A percentile compares a stretch with the other conserved stretches of the same genome.
phyloP scores from a whole-genome alignment of 2,888 invertebrate species.

The Endotricha flammealis region DNA sequence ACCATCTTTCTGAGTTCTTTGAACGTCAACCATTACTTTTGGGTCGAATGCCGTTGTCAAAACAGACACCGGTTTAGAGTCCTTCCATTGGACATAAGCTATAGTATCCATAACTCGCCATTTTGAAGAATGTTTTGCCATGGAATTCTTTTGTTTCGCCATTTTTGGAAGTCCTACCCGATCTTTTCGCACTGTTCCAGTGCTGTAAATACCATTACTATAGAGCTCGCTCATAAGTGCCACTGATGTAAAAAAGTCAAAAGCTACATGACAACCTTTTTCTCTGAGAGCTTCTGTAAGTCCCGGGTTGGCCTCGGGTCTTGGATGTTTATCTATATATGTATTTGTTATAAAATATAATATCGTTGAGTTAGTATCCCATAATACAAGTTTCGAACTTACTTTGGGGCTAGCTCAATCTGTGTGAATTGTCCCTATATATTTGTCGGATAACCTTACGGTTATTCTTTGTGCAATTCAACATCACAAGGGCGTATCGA shows the following conservation, averaged over 20 bases:
- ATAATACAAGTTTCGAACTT: too few relatives aligned
- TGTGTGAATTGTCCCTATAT: too few relatives aligned
- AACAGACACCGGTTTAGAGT: constrained; percentile 9
- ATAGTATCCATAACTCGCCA: neutral
- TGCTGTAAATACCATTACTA: constrained; percentile 4
- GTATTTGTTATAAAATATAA: too few relatives aligned
- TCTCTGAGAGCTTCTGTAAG: constrained; percentile 1
- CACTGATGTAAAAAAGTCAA: constrained; percentile 9
- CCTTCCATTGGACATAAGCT: constrained; percentile 6
- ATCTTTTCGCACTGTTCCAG: constrained; percentile 6
- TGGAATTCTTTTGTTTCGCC: neutral
- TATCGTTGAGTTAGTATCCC: too few relatives aligned
- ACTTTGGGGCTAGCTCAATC: too few relatives aligned
- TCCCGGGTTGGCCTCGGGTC: constrained; percentile 2
- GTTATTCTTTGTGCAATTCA: too few relatives aligned
- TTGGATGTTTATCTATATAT: too few relatives aligned
- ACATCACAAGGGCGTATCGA: too few relatives aligned
- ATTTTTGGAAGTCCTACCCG: constrained; percentile 2
- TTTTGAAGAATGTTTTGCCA: neutral
- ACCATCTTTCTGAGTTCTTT: constrained; percentile 10
- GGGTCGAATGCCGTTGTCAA: neutral
- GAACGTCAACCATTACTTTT: neutral
- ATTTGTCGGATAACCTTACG: too few relatives aligned
- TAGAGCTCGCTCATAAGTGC: constrained; percentile 6
- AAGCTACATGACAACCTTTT: constrained; percentile 3